Conservation (phyloP, 2,888 invertebrate genomes). For the Palloptera scutellata region DNA sequence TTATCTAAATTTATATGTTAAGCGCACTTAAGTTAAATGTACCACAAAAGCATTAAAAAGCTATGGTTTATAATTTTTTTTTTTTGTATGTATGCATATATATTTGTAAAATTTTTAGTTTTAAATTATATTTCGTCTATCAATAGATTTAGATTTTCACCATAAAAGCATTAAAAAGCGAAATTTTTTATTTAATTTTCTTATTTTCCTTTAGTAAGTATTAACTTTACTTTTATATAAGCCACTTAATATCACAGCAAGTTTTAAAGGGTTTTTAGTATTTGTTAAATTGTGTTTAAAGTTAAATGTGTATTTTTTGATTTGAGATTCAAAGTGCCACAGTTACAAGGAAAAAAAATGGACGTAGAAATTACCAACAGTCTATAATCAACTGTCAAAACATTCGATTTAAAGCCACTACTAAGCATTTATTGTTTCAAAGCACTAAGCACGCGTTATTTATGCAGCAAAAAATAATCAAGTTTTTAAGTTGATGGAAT, state of each 20-base stretch:
- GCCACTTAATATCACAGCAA: slow-evolving; percentile 42
- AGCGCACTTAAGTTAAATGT: too few species aligned
- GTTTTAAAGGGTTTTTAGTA: background rate
- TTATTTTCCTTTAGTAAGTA: slow-evolving; percentile 2
- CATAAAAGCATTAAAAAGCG: too few species aligned
- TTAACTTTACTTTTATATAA: slow-evolving; percentile 30
- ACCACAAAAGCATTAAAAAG: too few species aligned
- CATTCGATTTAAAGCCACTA: slow-evolving; percentile 30
- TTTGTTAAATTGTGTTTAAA: background rate
- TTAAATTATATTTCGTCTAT: slow-evolving; percentile 8
- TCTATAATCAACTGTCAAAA: too few species aligned
- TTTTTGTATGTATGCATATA: too few species aligned
- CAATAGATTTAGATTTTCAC: background rate
- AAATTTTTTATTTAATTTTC: background rate
- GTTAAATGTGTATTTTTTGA: slow-evolving; percentile 1
- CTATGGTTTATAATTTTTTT: slow-evolving; percentile 5
- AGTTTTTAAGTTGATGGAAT: too few species aligned
- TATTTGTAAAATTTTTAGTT: slow-evolving; percentile 19
- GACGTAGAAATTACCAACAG: too few species aligned
- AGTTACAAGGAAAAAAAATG: slow-evolving; percentile 27
- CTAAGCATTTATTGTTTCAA: slow-evolving; percentile 37
- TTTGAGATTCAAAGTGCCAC: slow-evolving; percentile 30
- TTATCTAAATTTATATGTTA: too few species aligned
- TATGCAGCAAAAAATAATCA: background rate
- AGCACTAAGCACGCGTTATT: slow-evolving; percentile 40